A percentile compares a stretch with the other conserved stretches of the same genome.
Evolutionary conservation across 2,113 vertebrate species (phyloP).

Genomic region (Tonatia bakeri): DNA sequence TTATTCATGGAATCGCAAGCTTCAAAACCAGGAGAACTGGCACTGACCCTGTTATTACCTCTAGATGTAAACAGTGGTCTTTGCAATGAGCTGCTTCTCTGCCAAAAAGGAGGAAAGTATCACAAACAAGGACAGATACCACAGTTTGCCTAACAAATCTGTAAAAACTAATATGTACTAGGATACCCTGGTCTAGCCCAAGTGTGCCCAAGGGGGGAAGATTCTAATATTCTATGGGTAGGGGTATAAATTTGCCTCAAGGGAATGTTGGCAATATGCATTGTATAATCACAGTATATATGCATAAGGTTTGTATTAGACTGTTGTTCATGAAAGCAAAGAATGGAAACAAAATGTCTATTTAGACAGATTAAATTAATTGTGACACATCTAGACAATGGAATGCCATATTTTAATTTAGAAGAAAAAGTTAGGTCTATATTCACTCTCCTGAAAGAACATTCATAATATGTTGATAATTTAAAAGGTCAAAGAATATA

Average conservation of each 20-base stretch:
- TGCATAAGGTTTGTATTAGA: neutral
- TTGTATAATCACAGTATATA: neutral
- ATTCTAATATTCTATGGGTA: neutral
- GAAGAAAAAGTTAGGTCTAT: neutral
- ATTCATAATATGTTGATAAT: neutral
- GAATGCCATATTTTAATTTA: neutral
- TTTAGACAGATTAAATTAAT: neutral
- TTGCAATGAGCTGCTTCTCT: neutral
- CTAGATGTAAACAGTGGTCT: neutral
- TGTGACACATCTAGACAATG: neutral
- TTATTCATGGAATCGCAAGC: slow-evolving; percentile 27
- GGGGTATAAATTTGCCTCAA: neutral
- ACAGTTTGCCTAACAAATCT: neutral
- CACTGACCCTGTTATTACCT: neutral
- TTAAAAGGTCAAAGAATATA: neutral
- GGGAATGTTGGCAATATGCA: neutral
- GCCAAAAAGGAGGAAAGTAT: neutral
- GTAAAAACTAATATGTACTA: neutral
- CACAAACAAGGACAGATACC: neutral
- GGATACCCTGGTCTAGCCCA: neutral
- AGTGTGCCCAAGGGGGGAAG: neutral
- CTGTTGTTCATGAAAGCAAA: neutral
- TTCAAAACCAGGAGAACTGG: neutral
- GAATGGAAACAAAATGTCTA: neutral
- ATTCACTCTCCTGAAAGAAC: neutral